These are phyloP conservation scores for Hybognathus amarus DNA, from an alignment of 2,797 vertebrate species.

Conservation along the genomic window DNA sequence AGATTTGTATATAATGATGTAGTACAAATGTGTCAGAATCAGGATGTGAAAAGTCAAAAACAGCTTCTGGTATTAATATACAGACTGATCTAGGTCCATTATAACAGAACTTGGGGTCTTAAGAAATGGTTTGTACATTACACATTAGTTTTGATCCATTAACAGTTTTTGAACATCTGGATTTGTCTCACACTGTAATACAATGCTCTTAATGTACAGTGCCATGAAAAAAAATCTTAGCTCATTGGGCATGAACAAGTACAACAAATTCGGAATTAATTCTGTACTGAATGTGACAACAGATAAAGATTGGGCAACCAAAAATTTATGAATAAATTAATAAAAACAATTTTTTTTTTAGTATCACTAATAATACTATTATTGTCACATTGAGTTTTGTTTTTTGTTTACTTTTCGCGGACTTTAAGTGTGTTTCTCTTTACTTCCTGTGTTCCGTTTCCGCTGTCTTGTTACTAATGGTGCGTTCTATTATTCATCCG, in stretches of 20 bases:
- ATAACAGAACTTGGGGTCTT: background rate
- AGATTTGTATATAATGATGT: slow-evolving; percentile 9
- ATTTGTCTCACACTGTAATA: background rate
- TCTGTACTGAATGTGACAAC: background rate
- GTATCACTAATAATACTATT: background rate
- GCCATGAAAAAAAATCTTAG: background rate
- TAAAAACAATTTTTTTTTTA: background rate
- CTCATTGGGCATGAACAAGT: background rate
- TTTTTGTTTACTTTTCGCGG: too few relatives aligned
- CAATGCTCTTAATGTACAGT: background rate
- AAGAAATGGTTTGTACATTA: background rate
- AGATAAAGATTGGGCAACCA: background rate
- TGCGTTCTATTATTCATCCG: too few relatives aligned
- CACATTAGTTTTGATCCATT: background rate
- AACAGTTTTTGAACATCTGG: background rate
- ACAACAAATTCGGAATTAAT: background rate
- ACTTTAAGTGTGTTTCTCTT: too few relatives aligned
- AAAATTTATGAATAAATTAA: too few relatives aligned
- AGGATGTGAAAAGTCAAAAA: background rate
- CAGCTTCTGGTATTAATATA: background rate
- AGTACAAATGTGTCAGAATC: background rate
- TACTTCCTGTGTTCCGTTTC: too few relatives aligned
- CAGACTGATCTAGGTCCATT: background rate
- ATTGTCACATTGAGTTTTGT: too few relatives aligned
- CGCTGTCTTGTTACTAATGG: too few relatives aligned